Conservation (phyloP, 1,140 invertebrate genomes). For the Heliothis virescens region DNA sequence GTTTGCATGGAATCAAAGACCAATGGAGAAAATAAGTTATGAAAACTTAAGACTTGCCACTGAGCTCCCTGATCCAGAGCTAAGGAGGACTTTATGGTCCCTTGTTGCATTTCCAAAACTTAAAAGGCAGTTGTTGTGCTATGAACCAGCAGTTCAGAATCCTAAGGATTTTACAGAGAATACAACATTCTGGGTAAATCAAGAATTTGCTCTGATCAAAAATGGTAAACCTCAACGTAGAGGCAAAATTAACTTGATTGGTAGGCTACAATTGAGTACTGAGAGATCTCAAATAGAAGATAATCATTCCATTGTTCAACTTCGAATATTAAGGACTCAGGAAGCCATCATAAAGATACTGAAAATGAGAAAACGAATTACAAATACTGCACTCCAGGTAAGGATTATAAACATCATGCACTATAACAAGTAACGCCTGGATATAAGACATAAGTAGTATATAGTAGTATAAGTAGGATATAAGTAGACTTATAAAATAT, state of each 20-base stretch:
- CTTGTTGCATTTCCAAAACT: conserved; percentile 98
- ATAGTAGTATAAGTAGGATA: too few relatives aligned
- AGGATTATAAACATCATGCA: not conserved
- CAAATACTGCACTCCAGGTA: conserved; percentile 96
- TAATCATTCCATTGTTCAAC: conserved; percentile 98
- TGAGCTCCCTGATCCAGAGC: conserved; percentile 98
- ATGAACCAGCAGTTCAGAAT: conserved; percentile 92
- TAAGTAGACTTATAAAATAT: too few relatives aligned
- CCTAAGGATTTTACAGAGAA: conserved; percentile 98
- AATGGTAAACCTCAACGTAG: conserved; percentile 97
- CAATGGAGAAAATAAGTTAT: conserved; percentile 96
- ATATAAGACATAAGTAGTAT: too few relatives aligned
- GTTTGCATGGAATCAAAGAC: conserved; percentile 99
- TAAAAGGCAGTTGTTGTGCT: conserved; percentile 95
- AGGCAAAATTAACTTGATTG: conserved; percentile 98
- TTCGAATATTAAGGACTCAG: conserved; percentile 96
- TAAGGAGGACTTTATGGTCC: conserved; percentile 98
- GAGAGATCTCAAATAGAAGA: conserved; percentile 98
- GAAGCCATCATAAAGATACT: conserved; percentile 99
- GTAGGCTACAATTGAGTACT: conserved; percentile 96
- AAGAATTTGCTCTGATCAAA: conserved; percentile 96
- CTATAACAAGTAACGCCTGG: too few relatives aligned
- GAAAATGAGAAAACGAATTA: conserved; percentile 98
- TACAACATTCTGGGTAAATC: conserved; percentile 98
- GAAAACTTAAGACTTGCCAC: conserved; percentile 98